Conservation (phyloP, 2,888 invertebrate genomes). For the Globia sparganii region DNA sequence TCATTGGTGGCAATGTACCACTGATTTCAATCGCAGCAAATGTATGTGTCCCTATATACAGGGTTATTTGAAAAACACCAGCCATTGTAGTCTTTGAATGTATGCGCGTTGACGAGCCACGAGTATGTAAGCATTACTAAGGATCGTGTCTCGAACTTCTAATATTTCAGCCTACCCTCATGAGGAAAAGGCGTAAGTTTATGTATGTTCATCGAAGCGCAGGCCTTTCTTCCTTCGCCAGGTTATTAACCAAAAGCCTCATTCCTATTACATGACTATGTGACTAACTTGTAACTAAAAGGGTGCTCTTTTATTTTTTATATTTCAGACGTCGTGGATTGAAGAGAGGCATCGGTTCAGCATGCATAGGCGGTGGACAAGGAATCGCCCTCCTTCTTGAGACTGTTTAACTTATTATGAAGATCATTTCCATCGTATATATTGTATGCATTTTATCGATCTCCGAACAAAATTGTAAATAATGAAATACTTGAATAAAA, state of each 20-base stretch:
- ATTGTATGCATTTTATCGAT: constrained; percentile 44
- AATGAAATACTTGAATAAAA: constrained; percentile 16
- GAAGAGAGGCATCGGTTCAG: constrained; percentile 97
- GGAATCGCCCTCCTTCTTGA: constrained; percentile 98
- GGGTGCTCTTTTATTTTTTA: constrained; percentile 68
- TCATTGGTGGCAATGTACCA: too few species aligned
- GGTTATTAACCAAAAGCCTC: too few species aligned
- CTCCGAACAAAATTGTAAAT: constrained; percentile 54
- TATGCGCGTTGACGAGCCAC: neutral
- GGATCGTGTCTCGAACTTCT: neutral
- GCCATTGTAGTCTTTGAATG: too few species aligned
- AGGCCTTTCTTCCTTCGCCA: too few species aligned
- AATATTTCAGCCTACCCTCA: neutral
- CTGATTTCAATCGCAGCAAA: too few species aligned
- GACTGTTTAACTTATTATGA: constrained; percentile 85
- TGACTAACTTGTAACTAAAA: neutral
- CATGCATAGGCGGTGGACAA: constrained; percentile 99
- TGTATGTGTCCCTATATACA: too few species aligned
- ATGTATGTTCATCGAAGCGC: neutral
- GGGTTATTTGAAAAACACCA: too few species aligned
- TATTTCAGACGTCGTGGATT: constrained; percentile 93
- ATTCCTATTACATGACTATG: too few species aligned
- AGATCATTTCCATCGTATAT: neutral
- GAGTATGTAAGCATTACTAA: neutral
- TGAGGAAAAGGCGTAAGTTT: neutral